Evolutionary conservation across 2,797 vertebrate genomes (phyloP).

Genomic region (Argya squamiceps): DNA sequence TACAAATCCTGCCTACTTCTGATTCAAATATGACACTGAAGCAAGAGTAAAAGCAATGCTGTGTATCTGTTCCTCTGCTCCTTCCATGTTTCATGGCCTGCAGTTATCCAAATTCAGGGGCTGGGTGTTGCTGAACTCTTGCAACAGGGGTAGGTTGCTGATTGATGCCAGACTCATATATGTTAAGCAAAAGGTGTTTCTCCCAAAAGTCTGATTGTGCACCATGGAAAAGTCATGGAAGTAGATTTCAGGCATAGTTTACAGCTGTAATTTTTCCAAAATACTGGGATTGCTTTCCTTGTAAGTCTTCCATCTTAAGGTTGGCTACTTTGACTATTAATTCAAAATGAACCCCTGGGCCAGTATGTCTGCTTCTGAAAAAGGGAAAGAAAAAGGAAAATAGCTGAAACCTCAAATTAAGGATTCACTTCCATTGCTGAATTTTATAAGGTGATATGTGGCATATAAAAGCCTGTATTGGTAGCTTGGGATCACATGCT

Average conservation of each 20-base stretch:
- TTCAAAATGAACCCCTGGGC: conserved; percentile 14
- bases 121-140: not conserved
- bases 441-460: conserved; percentile 56
- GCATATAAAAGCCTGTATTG: conserved; percentile 16
- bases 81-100: not conserved
- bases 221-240: not conserved
- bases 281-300: not conserved
- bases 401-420: conserved; percentile 19
- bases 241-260: not conserved
- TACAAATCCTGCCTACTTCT: not conserved
- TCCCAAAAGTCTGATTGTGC: not conserved
- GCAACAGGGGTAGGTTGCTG: not conserved
- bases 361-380: not conserved
- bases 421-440: conserved; percentile 45
- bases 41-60: not conserved
- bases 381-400: conserved; percentile 11
- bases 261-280: not conserved
- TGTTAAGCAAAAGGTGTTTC: not conserved
- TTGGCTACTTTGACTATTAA: not conserved
- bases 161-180: not conserved
- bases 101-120: not conserved
- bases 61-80: not conserved
- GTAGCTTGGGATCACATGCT: conserved; percentile 29
- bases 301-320: not conserved
- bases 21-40: not conserved